phyloP scores from a whole-genome alignment of 2,888 invertebrate genomes.

The Anagyrus pseudococci region DNA sequence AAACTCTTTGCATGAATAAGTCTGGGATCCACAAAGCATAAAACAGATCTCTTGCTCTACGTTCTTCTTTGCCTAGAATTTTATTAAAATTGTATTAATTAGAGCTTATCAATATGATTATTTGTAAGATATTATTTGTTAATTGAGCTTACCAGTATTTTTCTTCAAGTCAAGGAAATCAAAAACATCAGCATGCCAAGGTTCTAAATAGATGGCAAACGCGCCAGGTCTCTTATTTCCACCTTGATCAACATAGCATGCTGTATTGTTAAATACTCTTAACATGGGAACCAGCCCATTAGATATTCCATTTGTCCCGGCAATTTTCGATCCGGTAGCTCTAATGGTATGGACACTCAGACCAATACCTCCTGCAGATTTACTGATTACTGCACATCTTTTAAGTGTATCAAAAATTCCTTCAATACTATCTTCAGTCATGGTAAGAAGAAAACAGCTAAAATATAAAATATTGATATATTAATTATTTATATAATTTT shows the following conservation, averaged over 20 bases:
- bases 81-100: background rate
- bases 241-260: constrained; percentile 96
- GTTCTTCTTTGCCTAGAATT: constrained; percentile 80
- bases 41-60: constrained; percentile 93
- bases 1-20: constrained; percentile 95
- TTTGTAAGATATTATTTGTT: constrained; percentile 1
- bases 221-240: constrained; percentile 98
- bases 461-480: constrained; percentile 3
- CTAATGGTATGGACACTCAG: constrained; percentile 95
- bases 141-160: constrained; percentile 71
- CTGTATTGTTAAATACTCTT: constrained; percentile 93
- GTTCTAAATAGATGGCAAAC: constrained; percentile 97
- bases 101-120: background rate
- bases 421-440: constrained; percentile 93
- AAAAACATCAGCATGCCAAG: constrained; percentile 98
- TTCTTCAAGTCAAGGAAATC: constrained; percentile 94
- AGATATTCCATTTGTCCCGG: constrained; percentile 92
- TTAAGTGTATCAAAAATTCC: constrained; percentile 93
- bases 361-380: constrained; percentile 97
- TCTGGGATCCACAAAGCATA: constrained; percentile 98
- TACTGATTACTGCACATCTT: constrained; percentile 94
- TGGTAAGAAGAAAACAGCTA: constrained; percentile 92
- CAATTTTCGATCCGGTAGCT: constrained; percentile 88
- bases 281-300: constrained; percentile 97
- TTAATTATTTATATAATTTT: background rate